These are phyloP conservation scores for Xerus rutilus DNA, from an alignment of 2,797 vertebrate species.

Conservation along the genomic window DNA sequence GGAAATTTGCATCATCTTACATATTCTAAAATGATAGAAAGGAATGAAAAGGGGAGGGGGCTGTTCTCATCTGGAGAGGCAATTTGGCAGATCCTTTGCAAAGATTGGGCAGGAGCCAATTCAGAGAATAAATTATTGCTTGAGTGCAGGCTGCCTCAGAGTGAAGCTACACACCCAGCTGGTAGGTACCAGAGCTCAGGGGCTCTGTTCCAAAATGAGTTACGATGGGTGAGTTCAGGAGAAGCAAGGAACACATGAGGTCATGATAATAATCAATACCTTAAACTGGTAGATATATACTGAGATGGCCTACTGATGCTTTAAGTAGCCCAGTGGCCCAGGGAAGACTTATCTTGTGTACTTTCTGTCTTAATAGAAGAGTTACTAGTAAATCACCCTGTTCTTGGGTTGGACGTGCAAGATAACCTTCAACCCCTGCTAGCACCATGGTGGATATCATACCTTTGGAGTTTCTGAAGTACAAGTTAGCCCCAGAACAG, in stretches of 20 bases:
- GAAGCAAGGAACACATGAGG: neutral
- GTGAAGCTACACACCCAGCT: slow-evolving; percentile 56
- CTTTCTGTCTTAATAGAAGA: slow-evolving; percentile 23
- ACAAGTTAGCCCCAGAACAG: neutral
- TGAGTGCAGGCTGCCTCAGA: slow-evolving; percentile 16
- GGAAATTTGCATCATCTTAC: slow-evolving; percentile 65
- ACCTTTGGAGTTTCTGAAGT: slow-evolving; percentile 2
- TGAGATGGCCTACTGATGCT: neutral
- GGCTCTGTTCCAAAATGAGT: slow-evolving; percentile 57
- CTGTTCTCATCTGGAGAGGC: slow-evolving; percentile 66
- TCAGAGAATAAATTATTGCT: slow-evolving; percentile 68
- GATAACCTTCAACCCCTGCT: neutral
- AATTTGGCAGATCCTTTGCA: slow-evolving; percentile 67
- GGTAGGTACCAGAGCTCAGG: slow-evolving; percentile 18
- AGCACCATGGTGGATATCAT: neutral
- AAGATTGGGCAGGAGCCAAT: slow-evolving; percentile 64
- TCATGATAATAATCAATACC: neutral
- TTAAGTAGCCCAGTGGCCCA: neutral
- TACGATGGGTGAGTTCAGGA: slow-evolving; percentile 27
- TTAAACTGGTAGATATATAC: neutral
- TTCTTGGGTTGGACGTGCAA: neutral
- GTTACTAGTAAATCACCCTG: slow-evolving; percentile 46
- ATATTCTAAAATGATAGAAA: slow-evolving; percentile 69
- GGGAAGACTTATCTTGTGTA: neutral
- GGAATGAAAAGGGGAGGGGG: neutral